These are phyloP conservation scores for Xylota segnis DNA, from an alignment of 2,888 invertebrate species.

Conservation along the genomic window DNA sequence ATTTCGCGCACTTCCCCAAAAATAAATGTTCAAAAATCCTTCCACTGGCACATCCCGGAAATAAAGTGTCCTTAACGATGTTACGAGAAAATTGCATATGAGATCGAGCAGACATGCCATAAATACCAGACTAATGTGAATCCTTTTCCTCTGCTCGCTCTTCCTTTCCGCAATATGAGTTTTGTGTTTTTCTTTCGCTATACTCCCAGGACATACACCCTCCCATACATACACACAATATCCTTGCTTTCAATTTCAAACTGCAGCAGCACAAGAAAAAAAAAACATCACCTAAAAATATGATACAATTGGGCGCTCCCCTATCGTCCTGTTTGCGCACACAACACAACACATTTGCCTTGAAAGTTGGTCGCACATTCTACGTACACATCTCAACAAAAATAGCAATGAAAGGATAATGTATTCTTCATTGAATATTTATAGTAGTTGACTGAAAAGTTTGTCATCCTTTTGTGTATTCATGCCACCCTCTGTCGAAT, in stretches of 20 bases:
- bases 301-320: slow-evolving; percentile 30
- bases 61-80: slow-evolving; percentile 73
- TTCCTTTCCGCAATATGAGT: slow-evolving; percentile 5
- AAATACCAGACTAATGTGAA: slow-evolving; percentile 73
- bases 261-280: background rate
- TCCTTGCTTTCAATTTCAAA: slow-evolving; percentile 36
- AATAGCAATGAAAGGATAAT: slow-evolving; percentile 66
- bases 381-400: background rate
- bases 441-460: slow-evolving; percentile 66
- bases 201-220: background rate
- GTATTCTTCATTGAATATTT: slow-evolving; percentile 75
- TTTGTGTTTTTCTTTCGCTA: slow-evolving; percentile 1
- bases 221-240: slow-evolving; percentile 6
- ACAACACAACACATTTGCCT: slow-evolving; percentile 36
- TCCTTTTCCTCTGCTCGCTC: slow-evolving; percentile 33
- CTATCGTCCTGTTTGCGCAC: slow-evolving; percentile 5
- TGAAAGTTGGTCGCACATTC: slow-evolving; percentile 51
- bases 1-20: slow-evolving; percentile 49
- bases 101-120: slow-evolving; percentile 64
- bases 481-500: slow-evolving; percentile 23
- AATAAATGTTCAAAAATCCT: slow-evolving; percentile 53
- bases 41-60: slow-evolving; percentile 61
- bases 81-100: slow-evolving; percentile 72
- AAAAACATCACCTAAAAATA: slow-evolving; percentile 13
- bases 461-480: slow-evolving; percentile 55